Evolutionary conservation across 92 coral and sea anemone genomes (phyloP).

Genomic region (Scolanthus callimorphus): DNA sequence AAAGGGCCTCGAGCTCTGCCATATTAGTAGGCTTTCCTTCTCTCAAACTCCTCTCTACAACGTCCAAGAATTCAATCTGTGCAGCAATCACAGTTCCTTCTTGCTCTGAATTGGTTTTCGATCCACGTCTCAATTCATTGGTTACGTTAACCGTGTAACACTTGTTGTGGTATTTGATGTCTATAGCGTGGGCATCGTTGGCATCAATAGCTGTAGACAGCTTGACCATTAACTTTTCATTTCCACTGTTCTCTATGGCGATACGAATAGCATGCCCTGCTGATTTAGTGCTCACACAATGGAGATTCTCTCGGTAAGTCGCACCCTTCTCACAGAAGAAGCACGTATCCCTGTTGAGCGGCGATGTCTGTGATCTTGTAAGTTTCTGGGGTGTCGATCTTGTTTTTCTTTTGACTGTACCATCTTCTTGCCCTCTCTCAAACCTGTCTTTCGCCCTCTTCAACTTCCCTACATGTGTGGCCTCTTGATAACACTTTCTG

Average conservation of each 20-base stretch:
- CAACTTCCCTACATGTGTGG: conserved; percentile 22
- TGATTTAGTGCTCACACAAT: conserved; percentile 27
- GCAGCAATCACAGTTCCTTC: conserved; percentile 14
- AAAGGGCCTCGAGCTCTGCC: conserved; percentile 22
- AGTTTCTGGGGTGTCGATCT: conserved; percentile 6
- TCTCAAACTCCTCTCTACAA: conserved; percentile 15
- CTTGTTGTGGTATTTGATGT: conserved; percentile 34
- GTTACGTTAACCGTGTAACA: conserved; percentile 4
- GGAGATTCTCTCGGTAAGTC: conserved; percentile 12
- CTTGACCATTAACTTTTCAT: conserved; percentile 16
- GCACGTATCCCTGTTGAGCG: conserved; percentile 15
- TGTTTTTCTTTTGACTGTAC: conserved; percentile 1
- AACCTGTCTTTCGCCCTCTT: conserved; percentile 20
- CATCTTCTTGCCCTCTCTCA: conserved; percentile 16
- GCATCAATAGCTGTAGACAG: conserved; percentile 21
- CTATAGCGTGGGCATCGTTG: conserved; percentile 21
- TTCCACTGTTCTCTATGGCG: conserved; percentile 20
- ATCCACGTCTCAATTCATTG: background rate
- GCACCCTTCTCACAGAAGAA: conserved; percentile 23
- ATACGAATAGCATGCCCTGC: conserved; percentile 28
- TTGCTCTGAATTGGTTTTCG: background rate
- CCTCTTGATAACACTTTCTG: conserved; percentile 20
- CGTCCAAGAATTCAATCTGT: conserved; percentile 26
- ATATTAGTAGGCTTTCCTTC: conserved; percentile 20
- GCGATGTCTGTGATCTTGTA: conserved; percentile 26